A percentile compares a stretch with the other conserved stretches of the same genome.
Conservation (phyloP, 2,888 invertebrate species). For the Acanthopleura granulata region DNA sequence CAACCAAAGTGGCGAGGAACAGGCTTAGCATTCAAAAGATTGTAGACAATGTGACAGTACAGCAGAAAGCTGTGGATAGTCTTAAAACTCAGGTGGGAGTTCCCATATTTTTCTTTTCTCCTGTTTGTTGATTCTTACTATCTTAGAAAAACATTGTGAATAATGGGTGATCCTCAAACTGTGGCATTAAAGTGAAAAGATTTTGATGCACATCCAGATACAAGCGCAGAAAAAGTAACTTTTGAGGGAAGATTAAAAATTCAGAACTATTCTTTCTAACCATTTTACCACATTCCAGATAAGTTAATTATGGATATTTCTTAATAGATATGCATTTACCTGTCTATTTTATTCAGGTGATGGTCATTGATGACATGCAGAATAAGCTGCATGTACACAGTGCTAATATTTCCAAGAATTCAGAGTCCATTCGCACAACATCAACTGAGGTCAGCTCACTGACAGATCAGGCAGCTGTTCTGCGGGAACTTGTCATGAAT, state of each 20-base stretch:
- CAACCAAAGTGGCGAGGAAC: background rate
- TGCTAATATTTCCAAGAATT: background rate
- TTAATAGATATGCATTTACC: background rate
- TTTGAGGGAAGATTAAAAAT: too few species aligned
- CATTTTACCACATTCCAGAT: too few species aligned
- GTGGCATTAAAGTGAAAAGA: too few species aligned
- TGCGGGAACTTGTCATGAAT: background rate
- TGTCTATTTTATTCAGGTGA: background rate
- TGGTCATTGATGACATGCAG: background rate
- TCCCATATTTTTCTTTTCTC: too few species aligned
- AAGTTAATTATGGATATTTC: too few species aligned
- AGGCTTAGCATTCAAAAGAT: background rate
- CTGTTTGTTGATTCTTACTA: too few species aligned
- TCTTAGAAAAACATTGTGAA: too few species aligned
- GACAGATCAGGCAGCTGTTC: background rate
- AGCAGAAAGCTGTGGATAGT: background rate
- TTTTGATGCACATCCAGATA: too few species aligned
- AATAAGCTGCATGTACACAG: background rate
- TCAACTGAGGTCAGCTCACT: background rate
- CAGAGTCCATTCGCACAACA: background rate
- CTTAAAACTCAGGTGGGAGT: slow-evolving; percentile 7
- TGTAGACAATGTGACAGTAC: background rate
- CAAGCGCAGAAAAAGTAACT: too few species aligned
- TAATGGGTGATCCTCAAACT: too few species aligned
- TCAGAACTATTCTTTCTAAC: too few species aligned